Base-by-base conservation (phyloP, 1,140 invertebrate species). In the Cherax destructor region DNA sequence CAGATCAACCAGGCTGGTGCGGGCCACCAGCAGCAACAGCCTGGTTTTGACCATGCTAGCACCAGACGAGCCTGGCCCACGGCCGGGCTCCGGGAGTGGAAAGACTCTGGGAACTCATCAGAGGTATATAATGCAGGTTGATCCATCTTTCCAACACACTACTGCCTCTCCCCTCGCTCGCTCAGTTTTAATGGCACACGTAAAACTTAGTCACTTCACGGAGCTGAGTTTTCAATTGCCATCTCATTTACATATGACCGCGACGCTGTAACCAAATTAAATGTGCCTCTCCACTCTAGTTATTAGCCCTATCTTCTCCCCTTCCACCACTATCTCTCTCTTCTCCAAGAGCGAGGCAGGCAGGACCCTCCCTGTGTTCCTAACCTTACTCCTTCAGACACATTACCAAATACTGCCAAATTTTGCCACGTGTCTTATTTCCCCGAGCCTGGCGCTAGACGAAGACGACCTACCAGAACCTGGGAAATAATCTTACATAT, bases 191-290 rank as follows among this genome's bases (percentile, higher is more conserved):
- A 74, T 74, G n/a, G 24, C 69, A 74, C 69, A 74, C 1, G 69
- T 74, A 74, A 74, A 74, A 74, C 69, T 74, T 21, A 80, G 78
- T 80, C 78, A 80, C 78, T 80, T 80, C 78, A 80, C 21, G 41
- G 78, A 49, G 49, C n/a, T 30, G 78, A 80, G 78, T 80, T 49
- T 50, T 80, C 78, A n/a, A 50, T 80, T 56, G 41, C 9, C 78
- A 18, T 80, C 49, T 80, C 78, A 80, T 80, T 80, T 80, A 56
- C 78, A 80, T 80, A 1, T 50, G 78, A 49, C 41, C 49, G 52
- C 78, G 49, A 18, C 49, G 9, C 4, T 49, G 16, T 80, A 16
- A 52, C 41, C 49, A 80, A 56, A 80, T 80, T 80, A 80, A 30
- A 24, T 80, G 78, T 80, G 21, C 6, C 30, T 21, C 16, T 16